Conservation (phyloP, 2,888 invertebrate genomes). For the Ethmia dodecea region DNA sequence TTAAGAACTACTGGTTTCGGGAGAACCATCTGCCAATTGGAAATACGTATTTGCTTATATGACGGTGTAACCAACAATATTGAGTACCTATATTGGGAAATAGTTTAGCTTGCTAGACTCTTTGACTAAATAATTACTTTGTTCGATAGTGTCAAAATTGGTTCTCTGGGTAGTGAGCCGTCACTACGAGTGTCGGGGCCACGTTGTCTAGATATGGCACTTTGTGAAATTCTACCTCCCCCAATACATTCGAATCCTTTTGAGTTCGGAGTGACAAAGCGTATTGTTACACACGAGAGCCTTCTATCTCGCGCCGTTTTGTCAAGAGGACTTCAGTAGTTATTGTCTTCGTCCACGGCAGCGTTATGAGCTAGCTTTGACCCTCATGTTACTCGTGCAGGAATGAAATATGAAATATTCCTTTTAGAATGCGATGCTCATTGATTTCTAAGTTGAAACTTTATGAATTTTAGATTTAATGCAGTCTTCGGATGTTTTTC, state of each 20-base stretch:
- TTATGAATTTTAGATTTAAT: neutral
- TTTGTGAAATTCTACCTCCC: slow-evolving; percentile 58
- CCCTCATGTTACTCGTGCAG: slow-evolving; percentile 6
- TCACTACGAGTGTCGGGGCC: slow-evolving; percentile 19
- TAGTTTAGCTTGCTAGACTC: too few relatives aligned
- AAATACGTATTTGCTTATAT: too few relatives aligned
- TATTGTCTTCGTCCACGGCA: slow-evolving; percentile 42
- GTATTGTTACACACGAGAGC: slow-evolving; percentile 58
- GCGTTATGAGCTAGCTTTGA: slow-evolving; percentile 7
- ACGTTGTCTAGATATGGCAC: slow-evolving; percentile 47
- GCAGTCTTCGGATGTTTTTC: too few relatives aligned
- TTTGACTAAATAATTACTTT: too few relatives aligned
- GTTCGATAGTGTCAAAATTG: too few relatives aligned
- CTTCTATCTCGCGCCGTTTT: slow-evolving; percentile 53
- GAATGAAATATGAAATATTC: slow-evolving; percentile 1
- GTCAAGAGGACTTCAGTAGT: slow-evolving; percentile 40
- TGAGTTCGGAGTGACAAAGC: slow-evolving; percentile 68
- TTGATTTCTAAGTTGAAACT: neutral
- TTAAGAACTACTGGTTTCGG: too few relatives aligned
- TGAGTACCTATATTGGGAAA: too few relatives aligned
- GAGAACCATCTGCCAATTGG: too few relatives aligned
- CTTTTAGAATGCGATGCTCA: neutral
- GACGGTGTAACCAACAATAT: too few relatives aligned
- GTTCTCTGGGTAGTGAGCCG: too few relatives aligned
- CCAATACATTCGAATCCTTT: slow-evolving; percentile 70